Conservation (phyloP, 2,888 invertebrate genomes). For the Xanthorhoe designata region DNA sequence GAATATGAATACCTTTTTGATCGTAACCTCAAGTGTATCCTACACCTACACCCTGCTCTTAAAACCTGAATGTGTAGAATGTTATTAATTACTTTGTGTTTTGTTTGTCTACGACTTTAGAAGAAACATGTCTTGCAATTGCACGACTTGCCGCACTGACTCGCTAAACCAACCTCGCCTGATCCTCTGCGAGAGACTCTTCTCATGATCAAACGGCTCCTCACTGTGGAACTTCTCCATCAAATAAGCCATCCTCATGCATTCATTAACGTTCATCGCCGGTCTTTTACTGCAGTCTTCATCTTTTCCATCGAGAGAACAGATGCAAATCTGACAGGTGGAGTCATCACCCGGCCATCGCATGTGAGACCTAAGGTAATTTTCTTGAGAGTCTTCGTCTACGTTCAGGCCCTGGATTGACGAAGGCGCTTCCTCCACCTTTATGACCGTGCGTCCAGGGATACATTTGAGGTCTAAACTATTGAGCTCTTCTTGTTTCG, state of each 20-base stretch:
- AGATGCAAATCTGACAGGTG: constrained; percentile 67
- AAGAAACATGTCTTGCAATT: background rate
- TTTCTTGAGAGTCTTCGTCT: constrained; percentile 34
- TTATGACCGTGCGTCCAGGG: constrained; percentile 70
- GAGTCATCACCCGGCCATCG: constrained; percentile 55
- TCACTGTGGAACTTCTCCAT: constrained; percentile 47
- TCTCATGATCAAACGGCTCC: constrained; percentile 59
- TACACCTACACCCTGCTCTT: too few relatives aligned
- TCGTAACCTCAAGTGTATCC: too few relatives aligned
- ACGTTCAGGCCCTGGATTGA: constrained; percentile 16
- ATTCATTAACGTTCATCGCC: constrained; percentile 71
- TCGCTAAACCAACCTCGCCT: constrained; percentile 64
- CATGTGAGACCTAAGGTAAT: constrained; percentile 58
- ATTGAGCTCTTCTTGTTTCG: constrained; percentile 47
- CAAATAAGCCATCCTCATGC: constrained; percentile 56
- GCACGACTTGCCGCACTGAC: constrained; percentile 49
- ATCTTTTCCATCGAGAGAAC: constrained; percentile 65
- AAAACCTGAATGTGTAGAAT: too few relatives aligned
- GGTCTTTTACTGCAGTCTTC: constrained; percentile 69
- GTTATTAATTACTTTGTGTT: too few relatives aligned
- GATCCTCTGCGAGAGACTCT: constrained; percentile 56
- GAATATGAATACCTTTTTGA: too few relatives aligned
- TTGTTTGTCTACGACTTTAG: background rate
- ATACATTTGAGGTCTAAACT: constrained; percentile 56
- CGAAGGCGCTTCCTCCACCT: constrained; percentile 41